Conservation (phyloP, 2,888 invertebrate species). For the Dasypolia templi region DNA sequence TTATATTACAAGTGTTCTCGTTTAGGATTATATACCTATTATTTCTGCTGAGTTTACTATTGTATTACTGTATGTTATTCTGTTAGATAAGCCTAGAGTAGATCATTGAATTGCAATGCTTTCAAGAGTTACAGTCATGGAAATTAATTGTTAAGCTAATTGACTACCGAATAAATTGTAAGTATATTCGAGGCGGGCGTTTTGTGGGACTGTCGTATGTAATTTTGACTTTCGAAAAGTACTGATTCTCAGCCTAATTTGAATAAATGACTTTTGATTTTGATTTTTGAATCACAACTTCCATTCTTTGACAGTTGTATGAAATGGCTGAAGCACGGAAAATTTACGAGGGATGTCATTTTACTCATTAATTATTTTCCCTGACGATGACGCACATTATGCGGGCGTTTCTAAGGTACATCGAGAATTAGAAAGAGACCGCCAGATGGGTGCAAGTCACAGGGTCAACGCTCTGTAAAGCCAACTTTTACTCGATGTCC, state of each 20-base stretch:
- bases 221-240: too few species aligned
- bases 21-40: background rate
- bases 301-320: background rate
- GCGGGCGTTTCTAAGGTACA: background rate
- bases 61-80: background rate
- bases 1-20: slow-evolving; percentile 24
- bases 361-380: background rate
- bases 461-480: background rate
- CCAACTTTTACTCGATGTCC: background rate
- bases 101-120: background rate
- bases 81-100: background rate
- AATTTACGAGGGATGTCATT: background rate
- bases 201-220: too few species aligned
- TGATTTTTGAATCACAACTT: background rate
- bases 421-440: background rate
- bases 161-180: background rate
- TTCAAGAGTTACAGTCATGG: background rate
- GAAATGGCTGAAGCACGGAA: background rate
- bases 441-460: background rate
- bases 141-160: background rate
- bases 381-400: background rate
- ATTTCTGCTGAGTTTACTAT: slow-evolving; percentile 3
- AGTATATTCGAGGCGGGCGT: background rate
- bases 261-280: too few species aligned
- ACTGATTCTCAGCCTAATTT: too few species aligned